Conservation (phyloP, 2,888 invertebrate genomes). For the Cephonodes hylas region DNA sequence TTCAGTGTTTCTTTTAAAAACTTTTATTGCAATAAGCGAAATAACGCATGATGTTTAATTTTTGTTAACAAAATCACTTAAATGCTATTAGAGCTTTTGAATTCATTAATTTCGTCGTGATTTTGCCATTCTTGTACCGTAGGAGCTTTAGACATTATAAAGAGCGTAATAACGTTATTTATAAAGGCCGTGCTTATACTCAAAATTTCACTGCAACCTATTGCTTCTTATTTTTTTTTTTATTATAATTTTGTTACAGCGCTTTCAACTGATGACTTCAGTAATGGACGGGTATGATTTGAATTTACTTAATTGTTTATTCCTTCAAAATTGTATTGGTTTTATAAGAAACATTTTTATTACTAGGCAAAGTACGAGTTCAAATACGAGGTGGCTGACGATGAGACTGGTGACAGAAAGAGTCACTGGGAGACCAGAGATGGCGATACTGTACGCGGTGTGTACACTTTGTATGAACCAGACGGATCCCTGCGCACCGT, state of each 20-base stretch:
- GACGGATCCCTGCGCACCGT: constrained; percentile 76
- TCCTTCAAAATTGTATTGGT: not conserved
- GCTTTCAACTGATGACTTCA: not conserved
- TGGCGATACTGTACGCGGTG: constrained; percentile 74
- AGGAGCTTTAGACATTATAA: no score
- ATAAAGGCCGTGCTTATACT: no score
- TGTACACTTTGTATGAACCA: constrained; percentile 71
- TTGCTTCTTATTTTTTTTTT: no score
- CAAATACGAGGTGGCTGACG: constrained; percentile 77
- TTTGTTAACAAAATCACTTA: no score
- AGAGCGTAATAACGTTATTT: no score
- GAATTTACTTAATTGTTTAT: not conserved
- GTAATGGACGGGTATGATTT: not conserved
- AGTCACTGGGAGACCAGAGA: constrained; percentile 76
- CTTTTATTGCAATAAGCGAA: no score
- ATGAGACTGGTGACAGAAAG: constrained; percentile 77
- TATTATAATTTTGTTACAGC: not conserved
- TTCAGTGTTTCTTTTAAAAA: no score
- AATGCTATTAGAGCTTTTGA: no score
- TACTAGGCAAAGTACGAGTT: constrained; percentile 72
- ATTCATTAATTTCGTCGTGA: no score
- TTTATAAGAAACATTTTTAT: not conserved
- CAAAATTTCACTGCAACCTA: no score
- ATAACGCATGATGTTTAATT: no score
- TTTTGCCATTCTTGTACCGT: no score